Evolutionary conservation across 2,888 invertebrate genomes (phyloP).

Genomic region (Microplitis deprimator): DNA sequence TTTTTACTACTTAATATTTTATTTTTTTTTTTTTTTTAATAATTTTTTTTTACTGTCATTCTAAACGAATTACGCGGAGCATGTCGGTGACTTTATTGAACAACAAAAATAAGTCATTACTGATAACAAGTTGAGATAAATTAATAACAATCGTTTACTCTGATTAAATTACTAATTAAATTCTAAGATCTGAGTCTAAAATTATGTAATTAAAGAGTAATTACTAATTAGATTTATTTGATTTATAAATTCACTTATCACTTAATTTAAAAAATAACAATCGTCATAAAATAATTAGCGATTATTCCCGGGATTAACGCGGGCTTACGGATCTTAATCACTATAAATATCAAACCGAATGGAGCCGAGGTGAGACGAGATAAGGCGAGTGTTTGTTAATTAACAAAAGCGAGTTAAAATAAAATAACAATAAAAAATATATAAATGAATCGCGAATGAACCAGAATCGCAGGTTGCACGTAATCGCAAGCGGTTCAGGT

Average conservation of each 20-base stretch:
- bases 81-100: neutral
- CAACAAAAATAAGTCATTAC: neutral
- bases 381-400: no score
- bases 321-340: no score
- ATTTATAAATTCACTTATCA: no score
- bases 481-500: constrained; percentile 34
- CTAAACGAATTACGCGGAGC: neutral
- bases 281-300: no score
- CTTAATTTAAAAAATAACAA: no score
- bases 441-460: neutral
- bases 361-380: no score
- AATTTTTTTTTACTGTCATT: neutral
- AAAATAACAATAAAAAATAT: constrained; percentile 8
- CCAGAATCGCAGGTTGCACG: constrained; percentile 30
- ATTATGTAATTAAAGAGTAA: no score
- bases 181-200: no score
- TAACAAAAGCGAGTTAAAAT: neutral
- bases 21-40: neutral
- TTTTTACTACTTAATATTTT: neutral
- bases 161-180: neutral
- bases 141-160: neutral
- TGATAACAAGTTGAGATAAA: neutral
- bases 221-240: no score
- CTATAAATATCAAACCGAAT: no score
- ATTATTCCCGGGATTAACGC: no score